Evolutionary conservation across 1,140 invertebrate species (phyloP).

Genomic region (Ostrea edulis): DNA sequence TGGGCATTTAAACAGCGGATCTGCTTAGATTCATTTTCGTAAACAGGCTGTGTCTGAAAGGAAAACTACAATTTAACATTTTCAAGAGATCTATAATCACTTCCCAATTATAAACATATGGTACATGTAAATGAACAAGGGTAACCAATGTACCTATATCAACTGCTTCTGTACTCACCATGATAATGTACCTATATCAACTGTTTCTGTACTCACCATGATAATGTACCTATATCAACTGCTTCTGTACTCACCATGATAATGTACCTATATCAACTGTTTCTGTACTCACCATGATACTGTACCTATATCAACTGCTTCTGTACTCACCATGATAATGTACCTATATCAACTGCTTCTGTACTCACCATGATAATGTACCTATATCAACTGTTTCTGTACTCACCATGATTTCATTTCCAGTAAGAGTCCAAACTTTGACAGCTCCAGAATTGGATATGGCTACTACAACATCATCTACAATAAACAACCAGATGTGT

Average conservation of each 20-base stretch:
- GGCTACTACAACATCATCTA: slow-evolving; percentile 97
- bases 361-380: slow-evolving; percentile 67
- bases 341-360: too few species aligned
- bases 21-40: slow-evolving; percentile 98
- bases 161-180: slow-evolving; percentile 57
- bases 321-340: slow-evolving; percentile 65
- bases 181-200: too few species aligned
- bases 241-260: slow-evolving; percentile 61
- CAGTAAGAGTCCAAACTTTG: slow-evolving; percentile 97
- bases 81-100: neutral
- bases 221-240: too few species aligned
- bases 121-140: too few species aligned
- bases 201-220: slow-evolving; percentile 61
- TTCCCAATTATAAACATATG: too few species aligned
- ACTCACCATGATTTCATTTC: slow-evolving; percentile 84
- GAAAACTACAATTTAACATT: slow-evolving; percentile 78
- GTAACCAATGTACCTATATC: too few species aligned
- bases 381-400: neutral
- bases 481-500: slow-evolving; percentile 59
- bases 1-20: slow-evolving; percentile 96
- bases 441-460: slow-evolving; percentile 97
- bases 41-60: slow-evolving; percentile 84
- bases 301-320: too few species aligned
- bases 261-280: too few species aligned
- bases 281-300: slow-evolving; percentile 63